These are phyloP conservation scores for Sarcophaga subvicina DNA, from an alignment of 2,888 invertebrate species.

Conservation along the genomic window DNA sequence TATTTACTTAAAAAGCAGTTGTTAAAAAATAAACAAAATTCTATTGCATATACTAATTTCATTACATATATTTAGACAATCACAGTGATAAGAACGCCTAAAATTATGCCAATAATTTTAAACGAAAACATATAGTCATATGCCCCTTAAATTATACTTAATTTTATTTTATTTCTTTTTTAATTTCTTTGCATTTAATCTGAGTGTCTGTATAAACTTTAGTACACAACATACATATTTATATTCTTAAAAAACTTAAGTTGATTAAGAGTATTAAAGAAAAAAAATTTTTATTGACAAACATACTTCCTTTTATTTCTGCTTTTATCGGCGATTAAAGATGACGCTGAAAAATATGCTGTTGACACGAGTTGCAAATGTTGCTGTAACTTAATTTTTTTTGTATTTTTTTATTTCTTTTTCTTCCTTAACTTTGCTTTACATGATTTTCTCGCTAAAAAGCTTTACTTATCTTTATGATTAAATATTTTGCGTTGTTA, in stretches of 20 bases:
- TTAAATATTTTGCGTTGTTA: slow-evolving; percentile 67
- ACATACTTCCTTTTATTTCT: slow-evolving; percentile 40
- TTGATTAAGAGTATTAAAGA: not conserved
- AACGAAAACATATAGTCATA: not conserved
- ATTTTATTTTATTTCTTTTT: not conserved
- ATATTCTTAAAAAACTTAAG: not conserved
- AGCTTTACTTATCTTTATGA: slow-evolving; percentile 13
- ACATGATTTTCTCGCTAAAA: slow-evolving; percentile 35
- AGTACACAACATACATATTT: not conserved
- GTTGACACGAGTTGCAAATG: slow-evolving; percentile 33
- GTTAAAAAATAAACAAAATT: no score
- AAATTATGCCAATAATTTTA: no score
- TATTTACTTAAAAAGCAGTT: no score
- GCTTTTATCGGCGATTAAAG: not conserved
- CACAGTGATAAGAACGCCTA: no score
- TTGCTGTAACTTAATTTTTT: not conserved
- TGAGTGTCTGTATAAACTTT: not conserved
- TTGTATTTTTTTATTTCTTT: slow-evolving; percentile 16
- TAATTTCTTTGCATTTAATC: not conserved
- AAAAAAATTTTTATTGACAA: not conserved
- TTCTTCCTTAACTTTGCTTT: slow-evolving; percentile 37
- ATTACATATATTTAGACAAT: no score
- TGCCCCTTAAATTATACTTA: not conserved
- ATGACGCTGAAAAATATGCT: slow-evolving; percentile 23
- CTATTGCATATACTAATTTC: no score